Percentiles rank a stretch among this genome's conserved stretches.
Conservation (phyloP, 2,797 vertebrate species). For the Anolis apletophallus region DNA sequence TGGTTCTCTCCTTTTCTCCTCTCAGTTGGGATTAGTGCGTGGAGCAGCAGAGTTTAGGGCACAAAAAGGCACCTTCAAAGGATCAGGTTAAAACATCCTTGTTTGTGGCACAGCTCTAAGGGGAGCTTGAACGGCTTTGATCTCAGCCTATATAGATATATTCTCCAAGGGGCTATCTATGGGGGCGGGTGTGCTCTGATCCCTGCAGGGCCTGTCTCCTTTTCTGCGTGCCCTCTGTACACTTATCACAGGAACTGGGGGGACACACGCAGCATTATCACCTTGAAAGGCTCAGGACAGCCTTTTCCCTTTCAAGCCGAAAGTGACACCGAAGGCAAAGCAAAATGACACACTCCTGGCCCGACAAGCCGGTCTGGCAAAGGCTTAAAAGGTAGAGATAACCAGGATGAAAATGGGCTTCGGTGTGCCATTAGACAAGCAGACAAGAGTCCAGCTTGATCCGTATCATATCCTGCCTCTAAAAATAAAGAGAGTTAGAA, state of each 20-base stretch:
- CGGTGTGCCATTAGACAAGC: conserved; percentile 46
- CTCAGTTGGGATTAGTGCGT: background rate
- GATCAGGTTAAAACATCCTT: conserved; percentile 52
- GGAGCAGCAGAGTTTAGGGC: background rate
- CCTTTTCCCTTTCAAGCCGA: conserved; percentile 74
- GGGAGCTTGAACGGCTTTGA: conserved; percentile 67
- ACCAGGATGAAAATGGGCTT: conserved; percentile 21
- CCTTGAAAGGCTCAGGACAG: conserved; percentile 67
- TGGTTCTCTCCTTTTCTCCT: background rate
- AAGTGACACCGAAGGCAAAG: conserved; percentile 56
- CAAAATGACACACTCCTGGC: background rate
- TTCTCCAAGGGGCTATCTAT: conserved; percentile 58
- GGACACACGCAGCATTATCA: conserved; percentile 86
- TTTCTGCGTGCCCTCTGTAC: conserved; percentile 86
- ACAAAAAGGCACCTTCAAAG: conserved; percentile 17
- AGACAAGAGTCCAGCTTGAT: conserved; percentile 30
- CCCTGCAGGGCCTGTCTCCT: conserved; percentile 75
- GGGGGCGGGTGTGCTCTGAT: conserved; percentile 73
- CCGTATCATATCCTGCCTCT: accelerated
- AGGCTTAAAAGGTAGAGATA: conserved; percentile 50
- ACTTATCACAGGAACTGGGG: conserved; percentile 90
- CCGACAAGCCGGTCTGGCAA: background rate
- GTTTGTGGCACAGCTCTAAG: conserved; percentile 61
- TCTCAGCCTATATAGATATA: conserved; percentile 77
- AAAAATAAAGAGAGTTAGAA: conserved; percentile 55